Conservation (phyloP, 2,797 vertebrate genomes). For the Melanotaenia nigrans region DNA sequence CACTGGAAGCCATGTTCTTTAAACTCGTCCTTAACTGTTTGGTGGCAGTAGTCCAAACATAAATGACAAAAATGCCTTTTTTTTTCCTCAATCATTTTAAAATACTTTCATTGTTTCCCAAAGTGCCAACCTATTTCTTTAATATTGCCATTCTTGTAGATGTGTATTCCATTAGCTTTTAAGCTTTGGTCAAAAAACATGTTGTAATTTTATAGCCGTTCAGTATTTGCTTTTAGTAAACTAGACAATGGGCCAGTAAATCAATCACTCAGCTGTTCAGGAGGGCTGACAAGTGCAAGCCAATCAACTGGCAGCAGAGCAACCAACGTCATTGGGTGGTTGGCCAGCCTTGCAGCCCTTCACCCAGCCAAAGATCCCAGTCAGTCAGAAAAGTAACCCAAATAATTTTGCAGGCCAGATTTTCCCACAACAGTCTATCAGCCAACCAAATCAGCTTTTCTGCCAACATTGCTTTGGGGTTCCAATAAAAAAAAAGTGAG, state of each 20-base stretch:
- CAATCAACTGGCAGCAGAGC: slow-evolving; percentile 34
- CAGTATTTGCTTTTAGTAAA: slow-evolving; percentile 33
- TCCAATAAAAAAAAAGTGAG: slow-evolving; percentile 24
- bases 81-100: too few species aligned
- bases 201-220: slow-evolving; percentile 3
- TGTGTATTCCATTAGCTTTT: background rate
- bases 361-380: slow-evolving; percentile 27
- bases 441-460: slow-evolving; percentile 41
- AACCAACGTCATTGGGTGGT: slow-evolving; percentile 44
- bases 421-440: slow-evolving; percentile 26
- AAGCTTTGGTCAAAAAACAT: slow-evolving; percentile 5
- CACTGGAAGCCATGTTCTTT: too few species aligned
- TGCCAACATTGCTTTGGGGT: slow-evolving; percentile 32
- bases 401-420: slow-evolving; percentile 41
- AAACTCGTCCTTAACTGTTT: too few species aligned
- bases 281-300: slow-evolving; percentile 16
- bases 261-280: slow-evolving; percentile 26
- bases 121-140: background rate
- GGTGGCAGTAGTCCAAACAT: too few species aligned
- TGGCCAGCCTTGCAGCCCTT: slow-evolving; percentile 36
- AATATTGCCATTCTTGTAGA: background rate
- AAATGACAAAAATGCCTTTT: too few species aligned
- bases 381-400: slow-evolving; percentile 53
- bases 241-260: slow-evolving; percentile 18
- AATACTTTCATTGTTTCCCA: too few species aligned